These are phyloP conservation scores for Dicentrarchus labrax DNA, from an alignment of 2,113 vertebrate species.

Conservation along the genomic window DNA sequence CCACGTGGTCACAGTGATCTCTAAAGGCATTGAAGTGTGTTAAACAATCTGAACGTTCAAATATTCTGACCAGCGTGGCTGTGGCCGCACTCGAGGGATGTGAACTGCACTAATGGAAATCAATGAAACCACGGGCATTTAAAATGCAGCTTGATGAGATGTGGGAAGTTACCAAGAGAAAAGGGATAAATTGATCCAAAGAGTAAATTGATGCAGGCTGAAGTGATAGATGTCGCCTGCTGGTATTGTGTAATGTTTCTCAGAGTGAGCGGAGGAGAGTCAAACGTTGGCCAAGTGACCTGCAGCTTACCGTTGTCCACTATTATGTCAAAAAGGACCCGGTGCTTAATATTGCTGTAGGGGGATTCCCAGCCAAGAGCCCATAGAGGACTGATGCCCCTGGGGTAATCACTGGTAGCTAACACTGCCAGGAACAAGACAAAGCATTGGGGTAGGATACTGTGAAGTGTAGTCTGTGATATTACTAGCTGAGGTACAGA, in stretches of 20 bases:
- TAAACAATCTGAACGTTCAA: conserved; percentile 62
- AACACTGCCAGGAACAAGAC: conserved; percentile 35
- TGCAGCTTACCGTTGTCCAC: conserved; percentile 13
- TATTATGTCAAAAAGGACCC: conserved; percentile 16
- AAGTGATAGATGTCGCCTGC: conserved; percentile 25
- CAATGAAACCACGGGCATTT: conserved; percentile 81
- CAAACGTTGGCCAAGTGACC: conserved; percentile 33
- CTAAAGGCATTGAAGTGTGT: conserved; percentile 52
- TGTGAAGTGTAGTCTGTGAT: conserved; percentile 63
- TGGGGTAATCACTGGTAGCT: conserved; percentile 47
- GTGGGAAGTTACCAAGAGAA: conserved; percentile 70
- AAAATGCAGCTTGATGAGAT: conserved; percentile 79
- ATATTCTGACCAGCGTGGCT: conserved; percentile 49
- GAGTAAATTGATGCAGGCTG: conserved; percentile 49
- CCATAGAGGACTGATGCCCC: conserved; percentile 18
- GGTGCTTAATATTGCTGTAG: conserved; percentile 23
- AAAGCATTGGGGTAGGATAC: conserved; percentile 28
- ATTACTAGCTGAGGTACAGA: conserved; percentile 59
- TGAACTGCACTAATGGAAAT: conserved; percentile 80
- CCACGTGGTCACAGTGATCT: conserved; percentile 36
- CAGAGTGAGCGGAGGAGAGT: conserved; percentile 4
- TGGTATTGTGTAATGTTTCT: conserved; percentile 20
- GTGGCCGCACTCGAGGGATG: conserved; percentile 55
- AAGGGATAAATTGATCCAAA: conserved; percentile 68
- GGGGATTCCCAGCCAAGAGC: conserved; percentile 16